Evolutionary conservation across 2,113 vertebrate species (phyloP).

Genomic region (Pycnonotus jocosus): DNA sequence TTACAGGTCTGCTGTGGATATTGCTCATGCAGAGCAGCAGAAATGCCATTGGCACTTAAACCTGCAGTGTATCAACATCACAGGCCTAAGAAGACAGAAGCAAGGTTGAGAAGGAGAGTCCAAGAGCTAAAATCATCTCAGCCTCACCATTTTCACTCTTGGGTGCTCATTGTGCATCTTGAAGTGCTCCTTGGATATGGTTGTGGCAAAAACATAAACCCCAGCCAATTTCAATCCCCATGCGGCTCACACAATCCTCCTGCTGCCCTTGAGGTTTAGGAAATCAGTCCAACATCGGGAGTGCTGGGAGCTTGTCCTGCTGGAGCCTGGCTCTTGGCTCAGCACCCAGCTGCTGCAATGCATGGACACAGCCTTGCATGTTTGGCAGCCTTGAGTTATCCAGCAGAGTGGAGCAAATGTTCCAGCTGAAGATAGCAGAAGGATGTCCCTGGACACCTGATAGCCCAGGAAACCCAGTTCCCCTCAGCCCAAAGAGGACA

Average conservation of each 20-base stretch:
- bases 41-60: neutral
- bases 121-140: neutral
- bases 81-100: neutral
- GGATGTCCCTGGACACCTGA: neutral
- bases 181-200: neutral
- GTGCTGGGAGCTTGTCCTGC: neutral
- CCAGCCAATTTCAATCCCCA: neutral
- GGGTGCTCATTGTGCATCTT: neutral
- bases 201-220: neutral
- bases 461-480: neutral
- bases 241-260: rapidly evolving
- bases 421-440: neutral
- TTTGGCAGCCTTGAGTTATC: neutral
- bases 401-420: neutral
- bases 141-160: neutral
- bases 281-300: neutral
- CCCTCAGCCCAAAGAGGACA: neutral
- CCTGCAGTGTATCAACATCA: no score
- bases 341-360: neutral
- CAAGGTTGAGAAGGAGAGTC: neutral
- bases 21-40: neutral
- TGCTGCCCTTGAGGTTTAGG: neutral
- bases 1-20: neutral
- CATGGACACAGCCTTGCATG: rapidly evolving
- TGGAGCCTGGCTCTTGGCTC: neutral